Conservation (phyloP, 2,888 invertebrate genomes). For the Cephus nigrinus region DNA sequence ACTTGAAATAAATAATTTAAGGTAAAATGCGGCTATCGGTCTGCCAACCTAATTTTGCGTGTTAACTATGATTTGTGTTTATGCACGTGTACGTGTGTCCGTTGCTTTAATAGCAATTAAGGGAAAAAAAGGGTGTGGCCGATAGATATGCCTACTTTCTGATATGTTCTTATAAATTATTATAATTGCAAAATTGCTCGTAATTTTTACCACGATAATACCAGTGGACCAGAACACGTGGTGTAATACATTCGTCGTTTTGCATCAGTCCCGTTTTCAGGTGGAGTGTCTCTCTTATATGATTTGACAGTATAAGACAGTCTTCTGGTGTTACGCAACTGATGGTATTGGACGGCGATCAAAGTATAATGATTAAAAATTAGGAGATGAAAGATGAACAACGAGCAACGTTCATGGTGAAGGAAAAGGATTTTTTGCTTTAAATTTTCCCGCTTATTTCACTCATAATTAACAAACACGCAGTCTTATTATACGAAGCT, state of each 20-base stretch:
- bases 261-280: background rate
- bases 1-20: conserved; percentile 54
- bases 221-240: background rate
- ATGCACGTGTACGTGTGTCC: background rate
- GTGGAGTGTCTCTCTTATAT: background rate
- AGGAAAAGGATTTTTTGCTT: conserved; percentile 4
- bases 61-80: background rate
- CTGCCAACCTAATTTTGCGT: background rate
- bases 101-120: background rate
- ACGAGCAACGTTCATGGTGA: background rate
- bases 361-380: background rate
- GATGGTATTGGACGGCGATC: background rate
- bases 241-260: background rate
- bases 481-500: conserved; percentile 59
- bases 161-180: background rate
- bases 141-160: background rate
- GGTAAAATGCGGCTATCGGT: conserved; percentile 2
- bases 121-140: background rate
- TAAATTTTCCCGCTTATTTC: conserved; percentile 39
- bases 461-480: conserved; percentile 58
- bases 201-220: background rate
- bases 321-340: background rate
- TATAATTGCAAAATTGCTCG: background rate
- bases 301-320: background rate
- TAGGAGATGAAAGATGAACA: background rate